Percentiles rank a stretch among this genome's conserved stretches.
phyloP scores from a whole-genome alignment of 2,113 vertebrate species.

The Phoxinus phoxinus region DNA sequence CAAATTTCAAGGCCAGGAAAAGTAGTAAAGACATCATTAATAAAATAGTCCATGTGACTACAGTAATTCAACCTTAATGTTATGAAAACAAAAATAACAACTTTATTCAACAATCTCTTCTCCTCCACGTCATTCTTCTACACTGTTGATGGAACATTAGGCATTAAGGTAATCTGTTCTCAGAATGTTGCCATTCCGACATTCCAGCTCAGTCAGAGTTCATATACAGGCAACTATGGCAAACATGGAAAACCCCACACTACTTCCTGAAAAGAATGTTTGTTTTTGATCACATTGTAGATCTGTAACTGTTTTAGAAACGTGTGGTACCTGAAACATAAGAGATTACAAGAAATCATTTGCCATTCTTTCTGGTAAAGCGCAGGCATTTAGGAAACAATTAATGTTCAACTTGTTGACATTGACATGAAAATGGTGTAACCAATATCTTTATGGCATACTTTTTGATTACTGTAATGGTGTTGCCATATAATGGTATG shows the following conservation, averaged over 20 bases:
- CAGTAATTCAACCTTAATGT: no score
- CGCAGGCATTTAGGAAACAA: background rate
- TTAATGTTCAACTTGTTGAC: background rate
- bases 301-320: constrained; percentile 35
- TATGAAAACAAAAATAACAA: no score
- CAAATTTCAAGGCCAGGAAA: no score
- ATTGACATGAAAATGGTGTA: background rate
- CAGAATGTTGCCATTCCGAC: background rate
- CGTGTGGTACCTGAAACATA: background rate
- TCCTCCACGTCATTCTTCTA: no score
- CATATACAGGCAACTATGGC: background rate
- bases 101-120: no score
- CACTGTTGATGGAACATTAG: no score
- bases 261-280: background rate
- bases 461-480: background rate
- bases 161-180: background rate
- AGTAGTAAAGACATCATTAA: no score
- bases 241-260: constrained; percentile 22
- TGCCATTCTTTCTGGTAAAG: background rate
- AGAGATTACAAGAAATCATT: constrained; percentile 8
- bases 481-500: background rate
- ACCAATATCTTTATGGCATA: background rate
- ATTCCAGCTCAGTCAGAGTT: background rate
- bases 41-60: no score
- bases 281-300: constrained; percentile 17